A percentile compares a stretch with the other conserved stretches of the same genome.
Conservation (phyloP, 2,113 vertebrate species). For the Henicopernis longicauda region DNA sequence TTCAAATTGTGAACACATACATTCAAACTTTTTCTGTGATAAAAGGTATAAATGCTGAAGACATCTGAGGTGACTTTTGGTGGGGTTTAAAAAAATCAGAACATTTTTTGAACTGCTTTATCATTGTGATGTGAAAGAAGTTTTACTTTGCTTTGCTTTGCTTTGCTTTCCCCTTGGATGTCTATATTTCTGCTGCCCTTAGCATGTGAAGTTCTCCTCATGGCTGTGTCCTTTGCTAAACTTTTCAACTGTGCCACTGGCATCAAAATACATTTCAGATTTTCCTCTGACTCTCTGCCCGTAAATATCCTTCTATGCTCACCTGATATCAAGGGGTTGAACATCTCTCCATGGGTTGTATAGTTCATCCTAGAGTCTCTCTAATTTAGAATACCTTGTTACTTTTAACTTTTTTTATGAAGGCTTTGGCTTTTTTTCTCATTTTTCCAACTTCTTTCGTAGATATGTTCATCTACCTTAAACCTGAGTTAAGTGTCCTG, state of each 20-base stretch:
- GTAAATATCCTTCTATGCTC: neutral
- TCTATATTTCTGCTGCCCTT: constrained; percentile 18
- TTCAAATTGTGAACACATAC: constrained; percentile 25
- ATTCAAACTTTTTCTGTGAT: neutral
- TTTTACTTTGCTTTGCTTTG: neutral
- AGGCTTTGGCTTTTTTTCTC: neutral
- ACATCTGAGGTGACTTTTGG: constrained; percentile 4
- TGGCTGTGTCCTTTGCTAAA: constrained; percentile 45
- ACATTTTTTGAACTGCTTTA: constrained; percentile 9
- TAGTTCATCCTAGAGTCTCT: neutral
- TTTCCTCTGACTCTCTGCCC: neutral
- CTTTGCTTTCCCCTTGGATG: constrained; percentile 7
- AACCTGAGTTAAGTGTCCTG: neutral
- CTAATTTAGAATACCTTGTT: neutral
- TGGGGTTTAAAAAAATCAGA: neutral
- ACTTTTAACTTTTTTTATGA: neutral
- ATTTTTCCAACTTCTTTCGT: neutral
- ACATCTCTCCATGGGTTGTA: neutral
- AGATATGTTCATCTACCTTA: neutral
- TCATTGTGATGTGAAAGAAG: neutral
- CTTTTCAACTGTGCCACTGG: constrained; percentile 45
- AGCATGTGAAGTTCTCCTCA: constrained; percentile 27
- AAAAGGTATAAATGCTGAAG: constrained; percentile 8
- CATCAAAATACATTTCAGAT: constrained; percentile 22
- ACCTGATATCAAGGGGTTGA: neutral